Conservation (phyloP, 2,113 vertebrate species). For the Micronisus gabar region DNA sequence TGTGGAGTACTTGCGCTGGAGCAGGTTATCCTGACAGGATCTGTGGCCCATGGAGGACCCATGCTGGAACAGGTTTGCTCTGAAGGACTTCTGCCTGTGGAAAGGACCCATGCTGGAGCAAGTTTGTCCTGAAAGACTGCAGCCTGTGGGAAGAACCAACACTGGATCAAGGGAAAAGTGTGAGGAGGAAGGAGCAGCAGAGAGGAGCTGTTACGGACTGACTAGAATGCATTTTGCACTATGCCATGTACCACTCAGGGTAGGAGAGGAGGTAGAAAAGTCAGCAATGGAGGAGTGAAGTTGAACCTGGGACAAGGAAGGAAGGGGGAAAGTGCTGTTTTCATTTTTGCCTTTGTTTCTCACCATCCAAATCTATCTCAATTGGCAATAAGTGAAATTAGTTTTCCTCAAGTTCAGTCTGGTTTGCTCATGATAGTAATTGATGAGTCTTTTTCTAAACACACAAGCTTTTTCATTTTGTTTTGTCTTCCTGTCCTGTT, state of each 20-base stretch:
- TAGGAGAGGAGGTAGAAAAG: background rate
- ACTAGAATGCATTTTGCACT: background rate
- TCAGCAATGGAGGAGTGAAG: background rate
- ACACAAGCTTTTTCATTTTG: background rate
- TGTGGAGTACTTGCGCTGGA: background rate
- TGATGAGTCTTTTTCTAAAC: background rate
- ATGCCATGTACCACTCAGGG: background rate
- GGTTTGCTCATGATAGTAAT: background rate
- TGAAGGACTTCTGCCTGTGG: background rate
- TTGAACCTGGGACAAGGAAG: background rate
- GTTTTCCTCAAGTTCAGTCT: background rate
- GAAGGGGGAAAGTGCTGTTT: background rate
- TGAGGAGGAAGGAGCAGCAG: background rate
- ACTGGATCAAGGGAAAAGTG: background rate
- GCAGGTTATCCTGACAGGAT: background rate
- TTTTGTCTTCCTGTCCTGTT: background rate
- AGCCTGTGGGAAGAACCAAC: background rate
- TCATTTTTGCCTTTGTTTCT: background rate
- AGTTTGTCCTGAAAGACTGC: background rate
- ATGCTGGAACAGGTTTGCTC: background rate
- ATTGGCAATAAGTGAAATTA: background rate
- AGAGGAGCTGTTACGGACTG: background rate
- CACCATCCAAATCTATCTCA: background rate
- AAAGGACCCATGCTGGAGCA: background rate
- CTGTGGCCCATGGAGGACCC: background rate